phyloP scores from a whole-genome alignment of 2,113 vertebrate genomes.

The Aegotheles bennettii region DNA sequence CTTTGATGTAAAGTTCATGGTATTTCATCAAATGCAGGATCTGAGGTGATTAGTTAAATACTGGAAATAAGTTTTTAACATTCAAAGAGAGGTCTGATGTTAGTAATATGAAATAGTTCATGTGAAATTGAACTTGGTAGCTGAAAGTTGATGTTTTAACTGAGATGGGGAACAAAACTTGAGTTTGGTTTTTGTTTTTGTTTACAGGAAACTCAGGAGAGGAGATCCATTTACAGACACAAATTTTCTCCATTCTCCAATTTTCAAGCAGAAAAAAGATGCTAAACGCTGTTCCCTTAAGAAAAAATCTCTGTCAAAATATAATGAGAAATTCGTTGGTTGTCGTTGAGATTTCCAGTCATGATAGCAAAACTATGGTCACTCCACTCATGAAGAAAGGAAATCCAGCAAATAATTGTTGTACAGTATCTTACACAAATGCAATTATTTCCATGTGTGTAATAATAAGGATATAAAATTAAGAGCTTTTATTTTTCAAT shows the following conservation, averaged over 20 bases:
- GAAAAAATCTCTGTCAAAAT: slow-evolving; percentile 65
- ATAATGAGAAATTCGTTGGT: slow-evolving; percentile 78
- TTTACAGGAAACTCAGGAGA: slow-evolving; percentile 88
- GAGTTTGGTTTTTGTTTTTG: neutral
- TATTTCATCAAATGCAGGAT: neutral
- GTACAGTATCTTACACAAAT: neutral
- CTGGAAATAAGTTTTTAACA: neutral
- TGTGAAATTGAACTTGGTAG: neutral
- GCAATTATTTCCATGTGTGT: neutral
- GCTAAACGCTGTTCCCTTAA: slow-evolving; percentile 33
- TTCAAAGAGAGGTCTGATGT: neutral
- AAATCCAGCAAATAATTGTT: neutral
- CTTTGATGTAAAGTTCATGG: neutral
- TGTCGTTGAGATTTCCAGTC: slow-evolving; percentile 42
- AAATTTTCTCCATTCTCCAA: slow-evolving; percentile 85
- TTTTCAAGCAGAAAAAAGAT: slow-evolving; percentile 80
- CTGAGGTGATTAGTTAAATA: neutral
- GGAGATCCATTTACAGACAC: slow-evolving; percentile 92
- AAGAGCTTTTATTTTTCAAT: neutral
- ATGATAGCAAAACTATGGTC: neutral
- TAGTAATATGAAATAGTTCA: neutral
- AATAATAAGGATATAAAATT: neutral
- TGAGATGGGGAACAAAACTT: neutral
- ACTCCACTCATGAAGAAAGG: neutral
- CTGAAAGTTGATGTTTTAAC: neutral